These are phyloP conservation scores for Cydia amplana DNA, from an alignment of 1,140 invertebrate species.

Conservation along the genomic window DNA sequence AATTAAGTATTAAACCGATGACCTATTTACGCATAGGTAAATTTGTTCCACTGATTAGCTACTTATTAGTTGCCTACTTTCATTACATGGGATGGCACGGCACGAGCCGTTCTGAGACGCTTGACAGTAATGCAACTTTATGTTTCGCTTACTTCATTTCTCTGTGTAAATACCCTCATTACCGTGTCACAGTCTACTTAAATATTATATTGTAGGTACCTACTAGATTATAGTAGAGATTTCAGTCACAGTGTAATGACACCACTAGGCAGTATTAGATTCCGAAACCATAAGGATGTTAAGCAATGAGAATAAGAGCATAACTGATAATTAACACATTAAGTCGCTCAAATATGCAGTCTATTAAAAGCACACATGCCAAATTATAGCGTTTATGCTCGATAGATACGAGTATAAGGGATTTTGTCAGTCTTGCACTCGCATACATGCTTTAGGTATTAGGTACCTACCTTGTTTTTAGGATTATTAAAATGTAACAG, in stretches of 20 bases:
- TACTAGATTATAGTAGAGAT: not conserved
- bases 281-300: constrained; percentile 14
- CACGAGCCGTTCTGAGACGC: not conserved
- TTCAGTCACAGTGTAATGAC: constrained; percentile 6
- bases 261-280: not conserved
- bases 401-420: no score
- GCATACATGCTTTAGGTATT: no score
- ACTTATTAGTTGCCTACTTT: not conserved
- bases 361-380: no score
- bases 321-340: not conserved
- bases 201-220: not conserved
- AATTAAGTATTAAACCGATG: no score
- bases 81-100: not conserved
- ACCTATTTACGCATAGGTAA: no score
- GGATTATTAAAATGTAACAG: no score
- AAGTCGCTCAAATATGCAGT: not conserved
- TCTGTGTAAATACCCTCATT: constrained; percentile 7
- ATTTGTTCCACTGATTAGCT: not conserved
- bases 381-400: no score
- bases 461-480: no score
- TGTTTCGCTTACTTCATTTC: not conserved
- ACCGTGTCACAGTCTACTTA: constrained; percentile 14
- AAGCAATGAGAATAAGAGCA: not conserved
- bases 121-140: not conserved
- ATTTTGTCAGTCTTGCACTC: no score